Base-by-base conservation (phyloP, 1,140 invertebrate species). In the Drosophila mayri region DNA sequence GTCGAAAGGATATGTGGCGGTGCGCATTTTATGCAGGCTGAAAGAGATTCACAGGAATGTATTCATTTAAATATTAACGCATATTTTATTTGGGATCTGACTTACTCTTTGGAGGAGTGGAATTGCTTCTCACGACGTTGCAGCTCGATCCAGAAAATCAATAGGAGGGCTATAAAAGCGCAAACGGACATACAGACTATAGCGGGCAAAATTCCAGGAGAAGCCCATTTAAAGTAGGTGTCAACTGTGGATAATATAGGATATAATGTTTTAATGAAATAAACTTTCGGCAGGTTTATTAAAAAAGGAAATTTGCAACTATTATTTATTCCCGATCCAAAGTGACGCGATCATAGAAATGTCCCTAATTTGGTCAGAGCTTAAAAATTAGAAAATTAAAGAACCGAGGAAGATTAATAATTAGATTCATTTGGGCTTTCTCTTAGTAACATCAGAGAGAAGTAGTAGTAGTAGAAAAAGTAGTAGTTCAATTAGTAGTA, bases 141-240 rank as follows among this genome's bases (percentile, higher is more conserved):
- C 35, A 91, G n/a, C 37, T 90, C 90, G 28, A 90, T 82, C 71
- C 79, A 91, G 28, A 91, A 88, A 11, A 91, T 85, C 0, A 90
- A 12, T 2, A 76, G 9, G 11, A 82, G 25, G 4, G 43, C 44
- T 9, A 80, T 49, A 1, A 80, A 6, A 1, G 74, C 46, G 0
- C 66, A 57, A 6, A 82, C 1, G 14, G 71, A 0, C 83, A 91
- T 91, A 20, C 60, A 85, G 1, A 62, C 41, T 4, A 92, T 30
- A 3, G 85, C 47, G 0, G 74, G 65, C 20, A 91, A 38, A n/a
- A 92, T 82, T 3, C 90, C 90, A 1, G 90, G 80, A 40, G 70
- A 18, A 9, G 50, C 11, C 88, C 88, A 91, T 32, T 81, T 72
- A 10, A 91, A 91, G 16, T 72, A 70, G 0, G 67, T 71, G 14